phyloP scores from a whole-genome alignment of 2,797 vertebrate species.

The Eulemur mongoz region DNA sequence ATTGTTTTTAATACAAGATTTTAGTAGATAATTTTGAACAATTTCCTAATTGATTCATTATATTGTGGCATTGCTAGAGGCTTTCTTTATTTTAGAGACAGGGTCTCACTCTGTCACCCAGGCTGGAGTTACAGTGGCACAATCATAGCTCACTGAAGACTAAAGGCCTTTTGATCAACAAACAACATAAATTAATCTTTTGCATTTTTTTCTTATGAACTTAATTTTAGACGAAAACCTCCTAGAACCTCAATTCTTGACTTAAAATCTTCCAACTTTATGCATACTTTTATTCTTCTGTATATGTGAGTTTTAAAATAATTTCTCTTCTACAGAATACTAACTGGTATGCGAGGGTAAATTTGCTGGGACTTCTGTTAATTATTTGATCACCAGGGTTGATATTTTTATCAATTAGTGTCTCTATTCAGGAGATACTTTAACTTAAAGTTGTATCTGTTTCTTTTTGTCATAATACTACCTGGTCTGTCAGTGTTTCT shows the following conservation, averaged over 20 bases:
- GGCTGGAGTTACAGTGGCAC: too few species aligned
- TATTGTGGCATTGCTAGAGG: neutral
- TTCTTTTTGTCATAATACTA: constrained; percentile 36
- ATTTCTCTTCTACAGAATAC: neutral
- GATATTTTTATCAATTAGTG: neutral
- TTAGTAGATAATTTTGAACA: constrained; percentile 36
- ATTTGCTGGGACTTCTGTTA: constrained; percentile 24
- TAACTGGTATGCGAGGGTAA: neutral
- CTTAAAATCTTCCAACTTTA: neutral
- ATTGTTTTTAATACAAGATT: neutral
- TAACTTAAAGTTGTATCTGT: constrained; percentile 21
- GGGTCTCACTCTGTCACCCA: neutral
- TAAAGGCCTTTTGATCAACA: neutral
- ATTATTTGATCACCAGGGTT: constrained; percentile 27
- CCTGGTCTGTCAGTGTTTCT: constrained; percentile 16
- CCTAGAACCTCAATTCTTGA: constrained; percentile 10
- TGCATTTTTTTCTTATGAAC: neutral
- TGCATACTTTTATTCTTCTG: neutral
- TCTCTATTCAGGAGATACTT: constrained; percentile 34
- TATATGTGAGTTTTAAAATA: constrained; percentile 40
- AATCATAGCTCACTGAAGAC: too few species aligned
- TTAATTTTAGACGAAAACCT: constrained; percentile 1
- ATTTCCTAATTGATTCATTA: neutral
- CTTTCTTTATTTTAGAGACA: too few species aligned
- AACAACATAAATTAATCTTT: constrained; percentile 25